Evolutionary conservation across 2,888 invertebrate species (phyloP), one percentile per base, ranked within the genome.

Genomic region (Agriotes lineatus): DNA sequence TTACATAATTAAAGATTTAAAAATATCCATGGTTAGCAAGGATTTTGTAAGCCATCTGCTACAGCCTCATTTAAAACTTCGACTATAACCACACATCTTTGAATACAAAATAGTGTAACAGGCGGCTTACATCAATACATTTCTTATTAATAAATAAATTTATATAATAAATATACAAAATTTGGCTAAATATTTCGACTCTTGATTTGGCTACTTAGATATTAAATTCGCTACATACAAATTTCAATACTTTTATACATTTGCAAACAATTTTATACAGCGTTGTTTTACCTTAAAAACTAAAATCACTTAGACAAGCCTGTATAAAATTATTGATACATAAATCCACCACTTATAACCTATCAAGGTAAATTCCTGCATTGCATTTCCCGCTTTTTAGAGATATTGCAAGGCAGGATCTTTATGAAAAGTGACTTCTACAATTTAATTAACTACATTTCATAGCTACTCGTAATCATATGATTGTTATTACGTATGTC

Each of bases 121-220:
- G n/a, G 16, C 45, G 19, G 10, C 45, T 10, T 22, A 14, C 18
- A 44, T n/a, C 10, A 7, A 18, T 19, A 3, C 22, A 45, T 20
- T 18, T 10, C 45, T 20, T 45, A 16, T 45, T 12, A 52, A 10
- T 22, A 48, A 52, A 33, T 33, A 52, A 25, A 52, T 52, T 30
- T 52, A 52, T 52, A 33, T 18, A 52, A 52, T 52, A 52, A 52
- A 52, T 52, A 48, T 52, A 33, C 18, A 52, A 52, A 52, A 52
- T 52, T 52, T 9, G 12, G 30, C 52, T 52, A 52, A 52, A 52
- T 33, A 52, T 33, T 10, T 22, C 48, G 20, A 22, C n/a, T 4
- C n/a, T 48, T 22, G n/a, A 16, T 16, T 52, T 18, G 10, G 33
- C 1, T 6, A 18, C 12, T 18, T 52, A 33, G 18, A 52, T 2